Base-by-base conservation (phyloP, 2,797 vertebrate genomes). In the Micromesistius poutassou region DNA sequence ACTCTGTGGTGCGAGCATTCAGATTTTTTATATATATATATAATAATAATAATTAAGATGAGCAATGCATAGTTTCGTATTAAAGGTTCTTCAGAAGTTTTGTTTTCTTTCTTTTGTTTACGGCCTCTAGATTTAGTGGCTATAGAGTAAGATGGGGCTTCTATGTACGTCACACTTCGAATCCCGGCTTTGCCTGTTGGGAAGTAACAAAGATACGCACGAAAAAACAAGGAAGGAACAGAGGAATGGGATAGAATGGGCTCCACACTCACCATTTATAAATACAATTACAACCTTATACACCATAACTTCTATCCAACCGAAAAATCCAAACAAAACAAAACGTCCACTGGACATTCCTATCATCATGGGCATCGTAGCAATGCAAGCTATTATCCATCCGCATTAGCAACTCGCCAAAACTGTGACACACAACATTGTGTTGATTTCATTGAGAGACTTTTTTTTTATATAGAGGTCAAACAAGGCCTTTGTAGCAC, bases 11-110 rank as follows among this genome's bases (percentile, higher is more conserved):
- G 62, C 7, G n/a, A 28, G 25, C 25, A 28, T 68, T 68, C 62
- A 28, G 62, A 5, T 28, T 28, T 33, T 71, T 33, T 71, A 71
- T 5, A 66, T 66, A 28, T 66, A 66, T 70, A 13, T 70, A 28
- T 30, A 68, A 68, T 13, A 50, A 28, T 68, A 68, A 36, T 70
- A 70, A 55, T 79, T 80, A 79, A 81, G 81, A 82, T 77, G 80
- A 81, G 73, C 82, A 83, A 91, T 93, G 93, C 92, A 92, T 93
- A 91, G 91, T 90, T 89, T 77, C 85, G 80, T 87, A 83, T 88
- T 85, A 89, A 90, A 90, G 81, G 84, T 91, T 86, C 89, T 84
- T 84, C 85, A 76, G 77, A 77, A 28, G 81, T 82, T 50, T 25
- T 62, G 1, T 68, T 68, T 28, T 68, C 62, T 12, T 62, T 62